Evolutionary conservation across 2,113 vertebrate species (phyloP).

Genomic region (Pomatostomus ruficeps): DNA sequence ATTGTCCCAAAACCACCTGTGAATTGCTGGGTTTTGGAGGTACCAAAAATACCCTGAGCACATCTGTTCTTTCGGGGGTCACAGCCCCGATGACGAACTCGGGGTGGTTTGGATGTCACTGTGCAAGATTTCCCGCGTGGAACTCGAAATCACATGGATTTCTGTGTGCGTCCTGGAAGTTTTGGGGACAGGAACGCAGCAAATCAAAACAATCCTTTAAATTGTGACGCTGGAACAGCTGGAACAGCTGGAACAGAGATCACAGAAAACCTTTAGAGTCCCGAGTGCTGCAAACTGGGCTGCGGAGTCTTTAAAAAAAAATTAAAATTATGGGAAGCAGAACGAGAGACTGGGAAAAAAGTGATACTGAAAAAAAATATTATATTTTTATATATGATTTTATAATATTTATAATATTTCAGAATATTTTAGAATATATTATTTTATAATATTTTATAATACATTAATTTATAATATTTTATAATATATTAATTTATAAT

Average conservation of each 20-base stretch:
- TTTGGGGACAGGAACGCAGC: not conserved
- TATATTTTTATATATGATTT: too few relatives aligned
- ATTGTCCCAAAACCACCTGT: not conserved
- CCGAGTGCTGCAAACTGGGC: not conserved
- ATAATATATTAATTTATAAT: too few relatives aligned
- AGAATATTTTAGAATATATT: too few relatives aligned
- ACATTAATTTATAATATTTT: too few relatives aligned
- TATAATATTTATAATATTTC: too few relatives aligned
- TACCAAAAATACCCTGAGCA: not conserved
- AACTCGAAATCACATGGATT: not conserved
- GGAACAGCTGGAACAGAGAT: too few relatives aligned
- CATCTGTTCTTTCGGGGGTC: not conserved
- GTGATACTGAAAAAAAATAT: too few relatives aligned
- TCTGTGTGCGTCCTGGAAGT: not conserved
- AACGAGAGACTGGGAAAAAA: not conserved
- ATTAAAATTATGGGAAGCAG: not conserved
- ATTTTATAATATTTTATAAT: too few relatives aligned
- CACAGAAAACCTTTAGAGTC: not conserved
- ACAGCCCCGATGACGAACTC: not conserved
- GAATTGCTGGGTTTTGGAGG: not conserved
- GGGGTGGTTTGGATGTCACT: not conserved
- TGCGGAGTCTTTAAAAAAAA: not conserved
- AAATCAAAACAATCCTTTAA: not conserved
- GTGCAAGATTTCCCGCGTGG: not conserved
- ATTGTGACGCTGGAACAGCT: rapidly evolving